These are phyloP conservation scores for Aleiodes leptofemur DNA, from an alignment of 2,888 invertebrate species.

Conservation along the genomic window DNA sequence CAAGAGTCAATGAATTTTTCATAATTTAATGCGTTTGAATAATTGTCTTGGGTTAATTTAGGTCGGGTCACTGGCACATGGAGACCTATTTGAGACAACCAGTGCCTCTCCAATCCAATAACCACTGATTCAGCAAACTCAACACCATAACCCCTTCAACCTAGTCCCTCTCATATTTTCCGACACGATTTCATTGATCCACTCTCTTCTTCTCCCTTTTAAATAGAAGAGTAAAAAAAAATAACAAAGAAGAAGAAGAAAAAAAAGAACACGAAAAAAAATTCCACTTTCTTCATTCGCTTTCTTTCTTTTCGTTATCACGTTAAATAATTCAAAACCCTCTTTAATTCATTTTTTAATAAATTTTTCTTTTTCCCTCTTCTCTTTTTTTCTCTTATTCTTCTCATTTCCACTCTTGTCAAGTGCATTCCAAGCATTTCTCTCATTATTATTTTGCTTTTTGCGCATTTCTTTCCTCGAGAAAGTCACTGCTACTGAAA, in stretches of 20 bases:
- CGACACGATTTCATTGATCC: conserved; percentile 62
- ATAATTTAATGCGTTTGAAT: not conserved
- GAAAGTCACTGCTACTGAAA: conserved; percentile 39
- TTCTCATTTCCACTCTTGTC: conserved; percentile 17
- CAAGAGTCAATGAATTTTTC: not conserved
- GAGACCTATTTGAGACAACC: conserved; percentile 39
- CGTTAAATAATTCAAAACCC: no score
- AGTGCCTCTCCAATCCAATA: conserved; percentile 44
- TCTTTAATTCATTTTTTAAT: conserved; percentile 23
- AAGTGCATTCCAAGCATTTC: not conserved
- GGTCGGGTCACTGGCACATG: conserved; percentile 54
- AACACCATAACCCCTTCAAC: conserved; percentile 23
- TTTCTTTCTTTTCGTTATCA: no score
- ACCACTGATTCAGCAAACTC: conserved; percentile 44
- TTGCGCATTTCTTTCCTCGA: conserved; percentile 11
- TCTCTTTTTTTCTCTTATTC: conserved; percentile 30
- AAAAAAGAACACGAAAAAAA: no score
- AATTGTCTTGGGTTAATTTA: conserved; percentile 43
- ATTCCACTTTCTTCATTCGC: not conserved
- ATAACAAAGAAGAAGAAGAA: not conserved
- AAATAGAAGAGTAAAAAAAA: no score
- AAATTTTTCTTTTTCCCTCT: conserved; percentile 59
- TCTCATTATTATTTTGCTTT: conserved; percentile 1
- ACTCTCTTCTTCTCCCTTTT: conserved; percentile 37
- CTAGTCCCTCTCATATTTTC: conserved; percentile 53